phyloP scores from a whole-genome alignment of 2,797 vertebrate species.

The Danio kyathit region DNA sequence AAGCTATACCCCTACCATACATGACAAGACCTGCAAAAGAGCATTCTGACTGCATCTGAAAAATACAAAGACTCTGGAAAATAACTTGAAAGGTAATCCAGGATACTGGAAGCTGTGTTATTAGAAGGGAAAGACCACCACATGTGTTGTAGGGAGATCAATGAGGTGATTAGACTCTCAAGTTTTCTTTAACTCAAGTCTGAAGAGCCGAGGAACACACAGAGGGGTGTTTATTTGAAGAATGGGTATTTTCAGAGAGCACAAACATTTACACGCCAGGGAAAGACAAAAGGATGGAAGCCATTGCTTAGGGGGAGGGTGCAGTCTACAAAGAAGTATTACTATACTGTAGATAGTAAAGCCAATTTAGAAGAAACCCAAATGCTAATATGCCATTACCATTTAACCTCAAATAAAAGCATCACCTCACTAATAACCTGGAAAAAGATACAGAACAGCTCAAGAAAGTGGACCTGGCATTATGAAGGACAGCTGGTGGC shows the following conservation, averaged over 20 bases:
- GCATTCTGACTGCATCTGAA: background rate
- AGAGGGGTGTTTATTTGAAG: conserved; percentile 11
- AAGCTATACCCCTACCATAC: background rate
- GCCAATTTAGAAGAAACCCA: background rate
- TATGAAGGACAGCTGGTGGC: conserved; percentile 34
- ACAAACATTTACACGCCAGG: conserved; percentile 30
- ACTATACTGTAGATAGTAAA: background rate
- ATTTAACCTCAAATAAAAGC: background rate
- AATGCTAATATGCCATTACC: background rate
- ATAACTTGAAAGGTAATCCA: background rate
- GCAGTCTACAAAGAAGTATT: background rate
- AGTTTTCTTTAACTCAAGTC: background rate
- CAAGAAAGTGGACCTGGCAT: background rate
- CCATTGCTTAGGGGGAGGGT: conserved; percentile 17
- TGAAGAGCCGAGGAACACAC: conserved; percentile 17
- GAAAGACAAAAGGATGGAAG: conserved; percentile 34
- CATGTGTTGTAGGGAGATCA: background rate
- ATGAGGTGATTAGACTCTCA: conserved; percentile 11
- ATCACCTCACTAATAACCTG: background rate
- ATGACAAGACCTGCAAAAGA: background rate
- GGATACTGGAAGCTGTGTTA: background rate
- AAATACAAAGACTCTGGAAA: background rate
- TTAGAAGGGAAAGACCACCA: background rate
- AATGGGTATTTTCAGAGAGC: conserved; percentile 27
- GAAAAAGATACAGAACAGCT: background rate